phyloP scores from a whole-genome alignment of 2,888 invertebrate genomes.

The Drosophila tripunctata region DNA sequence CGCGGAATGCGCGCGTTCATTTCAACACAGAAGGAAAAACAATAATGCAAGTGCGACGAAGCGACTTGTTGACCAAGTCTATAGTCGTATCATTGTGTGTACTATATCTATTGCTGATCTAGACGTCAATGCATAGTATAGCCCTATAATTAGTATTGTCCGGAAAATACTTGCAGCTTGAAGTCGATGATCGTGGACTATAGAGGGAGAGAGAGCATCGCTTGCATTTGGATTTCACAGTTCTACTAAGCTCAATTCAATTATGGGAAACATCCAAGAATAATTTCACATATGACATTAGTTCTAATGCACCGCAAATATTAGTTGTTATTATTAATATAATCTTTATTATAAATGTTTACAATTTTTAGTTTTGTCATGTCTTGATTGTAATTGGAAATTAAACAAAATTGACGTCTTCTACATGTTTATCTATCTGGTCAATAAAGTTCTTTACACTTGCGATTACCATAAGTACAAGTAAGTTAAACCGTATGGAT shows the following conservation, averaged over 20 bases:
- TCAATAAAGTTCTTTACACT: slow-evolving; percentile 3
- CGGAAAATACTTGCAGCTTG: slow-evolving; percentile 33
- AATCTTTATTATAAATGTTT: slow-evolving; percentile 38
- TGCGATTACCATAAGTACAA: slow-evolving; percentile 27
- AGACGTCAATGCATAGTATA: slow-evolving; percentile 38
- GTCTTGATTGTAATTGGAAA: slow-evolving; percentile 24
- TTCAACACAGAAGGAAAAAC: slow-evolving; percentile 31
- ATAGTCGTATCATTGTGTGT: slow-evolving; percentile 13
- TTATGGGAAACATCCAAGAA: slow-evolving; percentile 18
- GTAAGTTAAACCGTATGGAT: slow-evolving; percentile 17
- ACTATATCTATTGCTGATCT: slow-evolving; percentile 44
- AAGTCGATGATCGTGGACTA: slow-evolving; percentile 23
- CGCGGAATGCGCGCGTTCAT: slow-evolving; percentile 43
- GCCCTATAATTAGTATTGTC: slow-evolving; percentile 45
- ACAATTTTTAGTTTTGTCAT: slow-evolving; percentile 36
- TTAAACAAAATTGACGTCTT: slow-evolving; percentile 17
- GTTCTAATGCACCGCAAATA: no score
- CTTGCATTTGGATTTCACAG: slow-evolving; percentile 3
- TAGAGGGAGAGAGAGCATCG: slow-evolving; percentile 19
- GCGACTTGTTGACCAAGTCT: slow-evolving; percentile 55
- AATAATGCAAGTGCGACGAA: slow-evolving; percentile 36
- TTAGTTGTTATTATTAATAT: slow-evolving; percentile 18
- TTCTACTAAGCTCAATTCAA: slow-evolving; percentile 18
- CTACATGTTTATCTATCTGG: not conserved
- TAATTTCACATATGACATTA: slow-evolving; percentile 1